phyloP scores from a whole-genome alignment of 2,797 vertebrate species.

The Phoeniculus purpureus region DNA sequence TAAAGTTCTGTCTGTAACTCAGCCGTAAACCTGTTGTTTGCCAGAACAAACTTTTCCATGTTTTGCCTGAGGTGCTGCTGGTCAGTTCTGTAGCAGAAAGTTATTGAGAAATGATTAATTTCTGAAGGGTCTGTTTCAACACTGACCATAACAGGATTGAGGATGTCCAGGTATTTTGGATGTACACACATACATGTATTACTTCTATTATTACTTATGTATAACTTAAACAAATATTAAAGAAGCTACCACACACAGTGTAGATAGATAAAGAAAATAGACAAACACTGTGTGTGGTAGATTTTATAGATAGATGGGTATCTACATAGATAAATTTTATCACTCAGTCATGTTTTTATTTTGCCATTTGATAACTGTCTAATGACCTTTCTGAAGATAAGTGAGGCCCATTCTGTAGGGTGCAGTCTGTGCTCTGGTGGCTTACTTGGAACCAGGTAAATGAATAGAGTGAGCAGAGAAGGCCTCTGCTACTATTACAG shows the following conservation, averaged over 20 bases:
- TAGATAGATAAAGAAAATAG: not conserved
- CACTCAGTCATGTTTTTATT: not conserved
- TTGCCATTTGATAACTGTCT: not conserved
- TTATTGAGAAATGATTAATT: not conserved
- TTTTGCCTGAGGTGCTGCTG: not conserved
- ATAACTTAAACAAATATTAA: not conserved
- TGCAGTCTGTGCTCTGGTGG: not conserved
- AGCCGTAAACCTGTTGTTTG: not conserved
- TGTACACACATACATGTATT: not conserved
- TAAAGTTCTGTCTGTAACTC: not conserved
- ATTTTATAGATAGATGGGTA: not conserved
- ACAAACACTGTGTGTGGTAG: too few species aligned
- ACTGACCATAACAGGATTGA: not conserved
- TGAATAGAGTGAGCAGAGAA: not conserved
- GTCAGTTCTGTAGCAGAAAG: not conserved
- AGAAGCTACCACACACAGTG: not conserved
- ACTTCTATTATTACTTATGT: not conserved
- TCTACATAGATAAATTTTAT: not conserved
- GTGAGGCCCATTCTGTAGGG: not conserved
- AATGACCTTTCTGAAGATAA: not conserved
- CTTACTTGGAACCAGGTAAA: not conserved
- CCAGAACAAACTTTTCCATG: not conserved
- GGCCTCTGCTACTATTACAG: accelerated
- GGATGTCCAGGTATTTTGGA: not conserved
- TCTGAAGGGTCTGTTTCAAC: not conserved